Conservation (phyloP, 2,113 vertebrate species). For the Entomyzon cyanotis region DNA sequence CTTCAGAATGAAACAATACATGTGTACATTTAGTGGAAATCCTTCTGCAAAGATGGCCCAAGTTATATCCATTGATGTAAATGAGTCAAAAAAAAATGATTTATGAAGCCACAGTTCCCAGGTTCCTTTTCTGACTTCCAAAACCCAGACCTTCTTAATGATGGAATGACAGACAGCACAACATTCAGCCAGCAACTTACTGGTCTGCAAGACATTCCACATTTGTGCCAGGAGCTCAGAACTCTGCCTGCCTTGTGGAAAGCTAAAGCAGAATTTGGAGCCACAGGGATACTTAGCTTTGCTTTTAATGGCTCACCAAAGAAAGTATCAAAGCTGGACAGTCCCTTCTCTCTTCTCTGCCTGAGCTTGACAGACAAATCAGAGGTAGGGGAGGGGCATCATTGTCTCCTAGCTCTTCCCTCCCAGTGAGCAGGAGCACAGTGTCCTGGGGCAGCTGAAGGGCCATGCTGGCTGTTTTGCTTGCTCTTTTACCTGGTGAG, state of each 20-base stretch:
- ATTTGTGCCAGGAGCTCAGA: not conserved
- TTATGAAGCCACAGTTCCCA: not conserved
- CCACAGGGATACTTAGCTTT: not conserved
- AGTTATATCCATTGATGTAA: not conserved
- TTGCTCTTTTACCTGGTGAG: constrained; percentile 6
- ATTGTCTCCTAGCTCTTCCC: not conserved
- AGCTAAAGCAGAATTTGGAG: not conserved
- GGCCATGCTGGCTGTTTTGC: not conserved
- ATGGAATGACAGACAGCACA: not conserved
- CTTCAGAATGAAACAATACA: not conserved
- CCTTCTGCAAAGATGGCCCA: not conserved
- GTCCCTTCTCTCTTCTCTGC: not conserved
- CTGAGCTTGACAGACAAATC: not conserved
- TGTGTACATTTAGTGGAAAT: not conserved
- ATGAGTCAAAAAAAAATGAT: not conserved
- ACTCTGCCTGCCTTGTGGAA: not conserved
- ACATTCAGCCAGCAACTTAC: not conserved
- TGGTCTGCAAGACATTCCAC: not conserved
- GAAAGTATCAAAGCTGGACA: not conserved
- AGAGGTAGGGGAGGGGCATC: not conserved
- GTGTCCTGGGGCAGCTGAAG: not conserved
- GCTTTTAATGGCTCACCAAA: not conserved
- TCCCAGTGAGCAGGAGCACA: not conserved
- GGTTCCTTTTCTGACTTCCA: not conserved
- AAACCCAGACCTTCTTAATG: not conserved